Evolutionary conservation across 2,113 vertebrate species (phyloP), one percentile per base, ranked within the genome.

Genomic region (Cyphomyrus discorhynchus): DNA sequence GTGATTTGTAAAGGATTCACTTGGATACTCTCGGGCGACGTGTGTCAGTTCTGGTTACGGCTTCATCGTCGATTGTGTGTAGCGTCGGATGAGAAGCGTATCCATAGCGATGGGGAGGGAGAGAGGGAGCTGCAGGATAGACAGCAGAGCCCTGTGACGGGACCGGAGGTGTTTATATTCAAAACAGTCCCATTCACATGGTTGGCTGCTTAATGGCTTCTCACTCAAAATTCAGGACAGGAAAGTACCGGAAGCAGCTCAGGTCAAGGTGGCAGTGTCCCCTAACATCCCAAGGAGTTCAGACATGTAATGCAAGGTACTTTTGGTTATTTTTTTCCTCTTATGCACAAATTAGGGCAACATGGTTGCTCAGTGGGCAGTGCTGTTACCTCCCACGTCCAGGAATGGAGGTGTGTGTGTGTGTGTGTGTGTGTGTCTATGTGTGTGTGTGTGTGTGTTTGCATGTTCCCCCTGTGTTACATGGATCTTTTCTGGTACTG

Each of bases 1-100:
- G 39, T 88, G 87, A 66, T 66, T 88, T 66, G 87, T 58, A 31
- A 45, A 62, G 87, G 35, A 45, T 24, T 31, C 31, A 8, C 39
- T 27, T 8, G 56, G 35, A 21, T 42, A 5, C 74, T 91, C 92
- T 92, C n/a, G 35, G 87, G 89, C 92, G 92, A 94, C 92, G 92
- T 92, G 91, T 92, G 93, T 95, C 94, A 93, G 91, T 92, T 94
- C 91, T 91, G 93, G 91, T 93, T 80, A 94, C 90, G 4, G 1
- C 90, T 89, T 35, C 45, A 56, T 70, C 47, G 52, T 85, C 92
- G 92, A 93, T 91, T 77, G 87, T 94, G 94, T 93, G 93, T 93
- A 91, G 88, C 31, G 92, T 95, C 94, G 93, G 85, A 58, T 94
- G 58, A 35, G 42, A 39, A 42, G 91, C 91, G 17, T 45, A 91